Evolutionary conservation across 2,888 invertebrate species (phyloP), one percentile per base, ranked within the genome.

Genomic region (Drosophila atroscutellata): DNA sequence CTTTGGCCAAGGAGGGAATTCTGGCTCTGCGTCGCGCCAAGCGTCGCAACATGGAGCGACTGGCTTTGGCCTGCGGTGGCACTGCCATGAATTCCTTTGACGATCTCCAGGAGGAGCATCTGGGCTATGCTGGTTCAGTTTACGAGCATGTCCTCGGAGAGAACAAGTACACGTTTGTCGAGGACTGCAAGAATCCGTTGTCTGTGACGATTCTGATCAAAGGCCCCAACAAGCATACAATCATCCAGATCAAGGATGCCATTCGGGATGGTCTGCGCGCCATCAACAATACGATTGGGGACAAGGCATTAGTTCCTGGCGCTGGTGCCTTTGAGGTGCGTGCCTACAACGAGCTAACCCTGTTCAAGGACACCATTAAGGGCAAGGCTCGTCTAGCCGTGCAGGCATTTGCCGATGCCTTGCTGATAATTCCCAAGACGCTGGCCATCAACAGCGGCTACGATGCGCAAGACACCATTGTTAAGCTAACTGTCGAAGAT

Each of bases 121-220:
- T 99, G 34, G 99, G 99, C 60, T 97, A 95, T 92, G 99, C 99
- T 91, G 95, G 99, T 91, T 91, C 97, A 89, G 99, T 99, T 24
- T 99, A 99, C 91, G 99, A 99, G 93, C 98, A 99, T 92, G 96
- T 99, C 55, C 94, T 99, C 92, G 99, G 99, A 24, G 99, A 99
- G 94, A 98, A 98, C 72, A 99, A 99, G 92, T 99, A 95, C 92
- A 99, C 99, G 0, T 99, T 99, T 92, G 96, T 99, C 0, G 99
- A 99, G 92, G 96, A 99, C 37, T 99, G 99, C 94, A 97, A 97
- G 93, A 96, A 98, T 88, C 99, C 99, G 0, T 96, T 95, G 86
- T 99, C 99, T 5, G 99, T 99, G 0, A 99, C 99, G 0, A 96
- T 99, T 86, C 94, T 99, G 42, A 95, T 99, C 84, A 99, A 99